Evolutionary conservation across 23 tunicate genomes (phyloP), one percentile per base, ranked within the genome.

Genomic region (Trididemnum nubilum): DNA sequence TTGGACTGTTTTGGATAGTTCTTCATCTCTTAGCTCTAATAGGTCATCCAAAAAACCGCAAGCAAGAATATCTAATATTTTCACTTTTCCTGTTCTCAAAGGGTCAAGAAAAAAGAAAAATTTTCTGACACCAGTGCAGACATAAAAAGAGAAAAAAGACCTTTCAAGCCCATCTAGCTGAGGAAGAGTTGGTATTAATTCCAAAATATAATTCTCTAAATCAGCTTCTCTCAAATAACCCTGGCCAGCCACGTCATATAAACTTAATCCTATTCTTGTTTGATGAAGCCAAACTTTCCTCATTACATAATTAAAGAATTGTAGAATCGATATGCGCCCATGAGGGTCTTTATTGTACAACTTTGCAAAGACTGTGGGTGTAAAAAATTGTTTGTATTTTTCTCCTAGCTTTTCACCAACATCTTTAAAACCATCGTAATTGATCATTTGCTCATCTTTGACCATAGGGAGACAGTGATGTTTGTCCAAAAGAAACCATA

Each of bases 281-380:
- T 96, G 99, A 77, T 96, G 99, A 15, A 96, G 73, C 99, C 99
- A 96, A 5, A 96, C 99, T 64, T 96, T 96, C 60, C 99, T 76
- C 99, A 96, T 96, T 24, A 96, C 99, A 75, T 96, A 96, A 60
- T 96, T 96, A 54, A 96, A 96, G 76, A 91, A 96, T 65, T 96
- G 99, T 35, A 96, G 57, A 34, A 96, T 91, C 0, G 99, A 96
- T 28, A 96, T 91, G 69, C 97, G 76, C 33, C 99, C 99, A 72
- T 76, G 61, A 52, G 92, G 89, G 54, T 96, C 99, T 30, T 88
- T 81, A 36, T 91, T 88, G 60, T 91, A 82, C 26, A 96, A 66
- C 39, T 96, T 96, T 18, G 84, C 80, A 65, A 96, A 96, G 0
- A 92, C 80, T 1, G 51, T 36, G 19, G 97, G 71, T 1, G 97